A percentile compares a stretch with the other conserved stretches of the same genome.
Conservation (phyloP, 2,888 invertebrate genomes). For the Cyclophora punctaria region DNA sequence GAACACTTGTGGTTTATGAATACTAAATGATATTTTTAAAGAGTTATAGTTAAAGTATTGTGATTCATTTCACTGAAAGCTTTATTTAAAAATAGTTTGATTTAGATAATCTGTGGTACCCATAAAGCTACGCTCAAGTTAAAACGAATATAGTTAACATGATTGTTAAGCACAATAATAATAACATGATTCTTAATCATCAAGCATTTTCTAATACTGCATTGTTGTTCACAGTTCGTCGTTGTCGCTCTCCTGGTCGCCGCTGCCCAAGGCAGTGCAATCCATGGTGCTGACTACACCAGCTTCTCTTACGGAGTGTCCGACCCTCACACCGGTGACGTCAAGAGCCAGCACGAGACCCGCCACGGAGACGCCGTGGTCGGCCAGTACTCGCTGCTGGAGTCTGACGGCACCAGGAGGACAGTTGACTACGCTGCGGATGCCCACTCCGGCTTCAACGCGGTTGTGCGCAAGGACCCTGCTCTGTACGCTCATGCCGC, state of each 20-base stretch:
- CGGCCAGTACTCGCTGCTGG: conserved; percentile 67
- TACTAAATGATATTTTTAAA: too few relatives aligned
- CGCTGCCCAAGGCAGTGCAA: conserved; percentile 56
- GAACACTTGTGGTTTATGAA: too few relatives aligned
- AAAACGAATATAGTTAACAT: too few relatives aligned
- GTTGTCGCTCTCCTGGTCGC: conserved; percentile 61
- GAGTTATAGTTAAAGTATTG: too few relatives aligned
- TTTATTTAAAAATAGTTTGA: too few relatives aligned
- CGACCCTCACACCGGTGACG: conserved; percentile 67
- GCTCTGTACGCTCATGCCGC: conserved; percentile 35
- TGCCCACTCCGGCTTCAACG: conserved; percentile 73
- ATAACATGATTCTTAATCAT: too few relatives aligned
- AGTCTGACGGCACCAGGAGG: conserved; percentile 78
- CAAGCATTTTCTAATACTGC: not conserved
- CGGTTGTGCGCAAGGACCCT: conserved; percentile 71
- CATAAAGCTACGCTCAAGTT: too few relatives aligned
- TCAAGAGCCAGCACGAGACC: conserved; percentile 77
- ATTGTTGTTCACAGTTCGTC: conserved; percentile 57
- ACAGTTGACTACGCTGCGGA: conserved; percentile 77
- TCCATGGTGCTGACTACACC: conserved; percentile 55
- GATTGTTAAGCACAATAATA: too few relatives aligned
- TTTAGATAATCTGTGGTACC: too few relatives aligned
- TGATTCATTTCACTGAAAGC: too few relatives aligned
- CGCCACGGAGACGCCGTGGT: conserved; percentile 78
- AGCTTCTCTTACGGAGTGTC: conserved; percentile 67